Percentiles rank a stretch among this genome's conserved stretches.
These are phyloP conservation scores for Chorisops tibialis DNA, from an alignment of 2,888 invertebrate species.

Conservation along the genomic window DNA sequence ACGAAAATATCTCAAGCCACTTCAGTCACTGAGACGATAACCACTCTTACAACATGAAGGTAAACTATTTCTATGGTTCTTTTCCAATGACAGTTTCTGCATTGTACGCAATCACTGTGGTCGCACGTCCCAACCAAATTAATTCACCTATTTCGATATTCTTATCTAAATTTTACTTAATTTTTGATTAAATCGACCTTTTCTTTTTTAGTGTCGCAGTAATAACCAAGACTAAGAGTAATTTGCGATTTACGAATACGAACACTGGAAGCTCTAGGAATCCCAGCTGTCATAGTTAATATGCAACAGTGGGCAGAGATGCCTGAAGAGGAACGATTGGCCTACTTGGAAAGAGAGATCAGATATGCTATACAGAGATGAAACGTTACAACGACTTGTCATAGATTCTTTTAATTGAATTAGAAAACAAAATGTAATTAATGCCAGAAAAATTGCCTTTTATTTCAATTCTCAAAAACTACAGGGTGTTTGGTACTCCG, in stretches of 20 bases:
- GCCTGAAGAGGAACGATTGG: constrained; percentile 26
- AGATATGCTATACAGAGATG: not conserved
- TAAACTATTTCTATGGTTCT: too few species aligned
- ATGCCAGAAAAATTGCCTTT: constrained; percentile 20
- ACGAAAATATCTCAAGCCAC: too few species aligned
- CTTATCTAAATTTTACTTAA: too few species aligned
- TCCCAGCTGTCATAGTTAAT: constrained; percentile 10
- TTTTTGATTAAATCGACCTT: too few species aligned
- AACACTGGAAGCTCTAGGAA: constrained; percentile 25
- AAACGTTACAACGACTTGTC: not conserved
- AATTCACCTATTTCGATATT: too few species aligned
- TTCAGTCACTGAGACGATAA: too few species aligned
- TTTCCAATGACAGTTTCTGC: too few species aligned
- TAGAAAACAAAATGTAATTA: constrained; percentile 5
- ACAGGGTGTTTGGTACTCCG: too few species aligned
- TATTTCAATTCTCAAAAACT: constrained; percentile 12
- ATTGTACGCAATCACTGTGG: too few species aligned
- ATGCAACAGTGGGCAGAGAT: constrained; percentile 19
- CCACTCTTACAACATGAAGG: too few species aligned
- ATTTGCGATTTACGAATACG: constrained; percentile 24
- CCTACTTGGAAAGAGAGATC: constrained; percentile 26
- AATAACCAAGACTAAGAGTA: constrained; percentile 23
- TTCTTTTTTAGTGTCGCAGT: constrained; percentile 29
- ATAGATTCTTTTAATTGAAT: constrained; percentile 1
- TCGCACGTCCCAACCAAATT: too few species aligned